phyloP scores from a whole-genome alignment of 2,888 invertebrate genomes.

The Hydraecia micacea region DNA sequence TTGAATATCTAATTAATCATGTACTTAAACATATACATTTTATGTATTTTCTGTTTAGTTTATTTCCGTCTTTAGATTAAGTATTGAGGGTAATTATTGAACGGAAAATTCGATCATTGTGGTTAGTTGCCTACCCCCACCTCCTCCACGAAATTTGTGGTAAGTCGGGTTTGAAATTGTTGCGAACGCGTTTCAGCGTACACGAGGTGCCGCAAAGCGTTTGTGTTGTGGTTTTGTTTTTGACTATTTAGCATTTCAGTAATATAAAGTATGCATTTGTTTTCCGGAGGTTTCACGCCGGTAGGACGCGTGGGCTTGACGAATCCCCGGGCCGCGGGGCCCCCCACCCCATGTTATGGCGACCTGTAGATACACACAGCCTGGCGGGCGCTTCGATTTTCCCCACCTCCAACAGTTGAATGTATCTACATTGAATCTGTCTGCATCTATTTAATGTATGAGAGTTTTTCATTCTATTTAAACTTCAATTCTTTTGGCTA shows the following conservation, averaged over 20 bases:
- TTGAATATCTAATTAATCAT: slow-evolving; percentile 24
- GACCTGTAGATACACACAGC: slow-evolving; percentile 49
- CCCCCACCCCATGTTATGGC: slow-evolving; percentile 33
- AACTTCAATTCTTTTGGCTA: neutral
- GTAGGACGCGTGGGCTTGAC: slow-evolving; percentile 22
- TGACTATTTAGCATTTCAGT: slow-evolving; percentile 34
- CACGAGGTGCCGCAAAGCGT: slow-evolving; percentile 26
- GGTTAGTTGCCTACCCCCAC: slow-evolving; percentile 5
- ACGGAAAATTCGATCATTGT: slow-evolving; percentile 33
- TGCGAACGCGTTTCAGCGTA: slow-evolving; percentile 28
- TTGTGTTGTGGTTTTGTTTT: slow-evolving; percentile 46
- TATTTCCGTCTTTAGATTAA: neutral
- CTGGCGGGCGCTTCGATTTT: slow-evolving; percentile 35
- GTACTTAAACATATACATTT: neutral
- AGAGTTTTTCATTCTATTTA: neutral
- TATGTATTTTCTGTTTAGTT: neutral
- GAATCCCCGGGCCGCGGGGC: slow-evolving; percentile 3
- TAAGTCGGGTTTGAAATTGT: slow-evolving; percentile 29
- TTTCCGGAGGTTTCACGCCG: slow-evolving; percentile 11
- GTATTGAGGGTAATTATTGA: slow-evolving; percentile 19
- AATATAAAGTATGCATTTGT: slow-evolving; percentile 20
- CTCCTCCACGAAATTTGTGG: slow-evolving; percentile 15
- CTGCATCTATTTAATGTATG: slow-evolving; percentile 28
- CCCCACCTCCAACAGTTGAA: slow-evolving; percentile 18
- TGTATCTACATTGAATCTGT: slow-evolving; percentile 46